phyloP scores from a whole-genome alignment of 2,888 invertebrate genomes.

The Tipula unca region DNA sequence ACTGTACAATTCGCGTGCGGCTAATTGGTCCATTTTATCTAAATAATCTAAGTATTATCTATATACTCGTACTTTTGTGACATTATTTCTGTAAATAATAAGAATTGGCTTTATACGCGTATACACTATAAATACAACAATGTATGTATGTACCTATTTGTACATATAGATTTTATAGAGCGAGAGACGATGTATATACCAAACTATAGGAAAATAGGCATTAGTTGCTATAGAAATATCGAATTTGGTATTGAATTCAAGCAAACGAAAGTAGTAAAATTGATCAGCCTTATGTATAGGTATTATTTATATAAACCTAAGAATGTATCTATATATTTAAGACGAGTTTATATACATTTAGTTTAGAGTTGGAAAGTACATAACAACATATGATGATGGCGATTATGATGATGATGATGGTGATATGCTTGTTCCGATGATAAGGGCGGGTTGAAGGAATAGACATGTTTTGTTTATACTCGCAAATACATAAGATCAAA shows the following conservation, averaged over 20 bases:
- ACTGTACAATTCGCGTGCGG: too few relatives aligned
- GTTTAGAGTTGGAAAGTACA: not conserved
- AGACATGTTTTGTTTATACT: not conserved
- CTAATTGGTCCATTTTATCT: too few relatives aligned
- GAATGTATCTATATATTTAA: not conserved
- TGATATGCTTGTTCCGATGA: not conserved
- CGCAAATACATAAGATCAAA: not conserved
- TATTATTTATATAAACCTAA: not conserved
- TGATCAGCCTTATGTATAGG: not conserved
- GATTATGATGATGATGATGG: not conserved
- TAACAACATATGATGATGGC: not conserved
- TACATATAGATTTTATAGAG: not conserved
- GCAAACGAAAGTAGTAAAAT: not conserved
- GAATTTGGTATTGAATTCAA: not conserved
- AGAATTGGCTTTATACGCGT: not conserved
- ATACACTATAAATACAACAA: not conserved
- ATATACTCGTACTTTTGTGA: too few relatives aligned
- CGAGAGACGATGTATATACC: not conserved
- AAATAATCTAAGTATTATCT: too few relatives aligned
- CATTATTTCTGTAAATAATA: too few relatives aligned
- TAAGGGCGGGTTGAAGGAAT: not conserved
- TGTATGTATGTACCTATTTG: not conserved
- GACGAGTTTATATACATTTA: not conserved
- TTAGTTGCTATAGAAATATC: constrained; percentile 8
- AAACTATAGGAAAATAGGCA: not conserved